Percentiles rank a stretch among this genome's conserved stretches.
Evolutionary conservation across 2,113 vertebrate genomes (phyloP).

Genomic region (Canis aureus): DNA sequence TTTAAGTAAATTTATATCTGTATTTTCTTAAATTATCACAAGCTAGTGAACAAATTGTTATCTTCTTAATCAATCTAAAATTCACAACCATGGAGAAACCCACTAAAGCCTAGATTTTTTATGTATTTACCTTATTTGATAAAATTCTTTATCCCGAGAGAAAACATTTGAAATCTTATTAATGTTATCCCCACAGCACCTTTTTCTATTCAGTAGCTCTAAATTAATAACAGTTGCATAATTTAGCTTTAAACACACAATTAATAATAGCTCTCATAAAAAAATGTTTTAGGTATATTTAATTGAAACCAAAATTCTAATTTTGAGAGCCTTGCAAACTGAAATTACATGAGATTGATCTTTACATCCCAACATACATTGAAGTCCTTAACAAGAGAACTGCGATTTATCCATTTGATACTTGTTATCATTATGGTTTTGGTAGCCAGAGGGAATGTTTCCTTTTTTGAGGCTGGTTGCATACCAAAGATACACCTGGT

Average conservation of each 20-base stretch:
- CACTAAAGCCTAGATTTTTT: not conserved
- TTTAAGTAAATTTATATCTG: slow-evolving; percentile 26
- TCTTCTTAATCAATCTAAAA: slow-evolving; percentile 12
- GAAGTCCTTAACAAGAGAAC: not conserved
- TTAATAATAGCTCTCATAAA: not conserved
- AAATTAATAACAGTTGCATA: slow-evolving; percentile 52
- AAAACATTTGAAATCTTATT: slow-evolving; percentile 54
- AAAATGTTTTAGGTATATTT: not conserved
- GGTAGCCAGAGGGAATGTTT: not conserved
- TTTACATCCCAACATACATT: not conserved
- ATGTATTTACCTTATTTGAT: slow-evolving; percentile 15
- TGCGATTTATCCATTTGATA: not conserved
- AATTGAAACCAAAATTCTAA: slow-evolving; percentile 23
- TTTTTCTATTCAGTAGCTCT: slow-evolving; percentile 36
- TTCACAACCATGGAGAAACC: slow-evolving; percentile 21
- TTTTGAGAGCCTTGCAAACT: slow-evolving; percentile 2
- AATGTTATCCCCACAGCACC: not conserved
- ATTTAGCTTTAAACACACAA: slow-evolving; percentile 40
- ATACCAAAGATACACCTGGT: not conserved
- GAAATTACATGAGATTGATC: not conserved
- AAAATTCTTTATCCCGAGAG: slow-evolving; percentile 29
- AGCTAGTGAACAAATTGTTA: not conserved
- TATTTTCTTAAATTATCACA: slow-evolving; percentile 36
- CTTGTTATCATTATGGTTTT: slow-evolving; percentile 11
- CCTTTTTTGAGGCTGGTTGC: not conserved